Conservation (phyloP, 2,113 vertebrate genomes). For the Thamnaconus septentrionalis region DNA sequence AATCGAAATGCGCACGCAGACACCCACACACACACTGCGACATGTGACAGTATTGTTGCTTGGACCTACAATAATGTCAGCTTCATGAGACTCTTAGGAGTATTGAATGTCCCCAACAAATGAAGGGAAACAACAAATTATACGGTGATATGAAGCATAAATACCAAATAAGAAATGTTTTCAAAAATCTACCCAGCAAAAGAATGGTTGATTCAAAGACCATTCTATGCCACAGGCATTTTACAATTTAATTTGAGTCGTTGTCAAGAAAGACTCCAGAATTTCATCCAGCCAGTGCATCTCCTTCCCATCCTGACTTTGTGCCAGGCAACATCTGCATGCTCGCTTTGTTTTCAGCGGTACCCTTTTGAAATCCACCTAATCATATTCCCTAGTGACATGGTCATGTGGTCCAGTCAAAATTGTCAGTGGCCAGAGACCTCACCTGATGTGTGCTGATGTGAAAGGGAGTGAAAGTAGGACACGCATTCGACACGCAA, state of each 20-base stretch:
- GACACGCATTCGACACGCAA: slow-evolving; percentile 53
- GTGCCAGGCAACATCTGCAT: slow-evolving; percentile 60
- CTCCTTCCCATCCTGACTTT: slow-evolving; percentile 19
- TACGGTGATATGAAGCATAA: too few relatives aligned
- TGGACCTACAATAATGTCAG: not conserved
- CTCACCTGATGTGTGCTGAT: slow-evolving; percentile 62
- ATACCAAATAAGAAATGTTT: too few relatives aligned
- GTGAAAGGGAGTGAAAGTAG: slow-evolving; percentile 56
- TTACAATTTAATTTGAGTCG: too few relatives aligned
- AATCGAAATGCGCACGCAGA: slow-evolving; percentile 24
- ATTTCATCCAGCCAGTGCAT: not conserved
- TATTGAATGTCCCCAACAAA: too few relatives aligned
- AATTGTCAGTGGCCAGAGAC: slow-evolving; percentile 43
- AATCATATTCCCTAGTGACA: slow-evolving; percentile 34
- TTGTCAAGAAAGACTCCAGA: not conserved
- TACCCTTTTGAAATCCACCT: slow-evolving; percentile 15
- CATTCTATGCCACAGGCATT: too few relatives aligned
- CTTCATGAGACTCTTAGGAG: too few relatives aligned
- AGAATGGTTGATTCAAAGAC: too few relatives aligned
- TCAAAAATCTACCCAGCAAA: too few relatives aligned
- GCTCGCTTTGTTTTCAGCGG: slow-evolving; percentile 38
- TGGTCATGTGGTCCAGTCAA: slow-evolving; percentile 57
- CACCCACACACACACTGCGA: slow-evolving; percentile 8
- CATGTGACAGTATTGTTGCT: not conserved
- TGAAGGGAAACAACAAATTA: too few relatives aligned